Conservation (phyloP, 2,113 vertebrate species). For the Ardeotis arabs region DNA sequence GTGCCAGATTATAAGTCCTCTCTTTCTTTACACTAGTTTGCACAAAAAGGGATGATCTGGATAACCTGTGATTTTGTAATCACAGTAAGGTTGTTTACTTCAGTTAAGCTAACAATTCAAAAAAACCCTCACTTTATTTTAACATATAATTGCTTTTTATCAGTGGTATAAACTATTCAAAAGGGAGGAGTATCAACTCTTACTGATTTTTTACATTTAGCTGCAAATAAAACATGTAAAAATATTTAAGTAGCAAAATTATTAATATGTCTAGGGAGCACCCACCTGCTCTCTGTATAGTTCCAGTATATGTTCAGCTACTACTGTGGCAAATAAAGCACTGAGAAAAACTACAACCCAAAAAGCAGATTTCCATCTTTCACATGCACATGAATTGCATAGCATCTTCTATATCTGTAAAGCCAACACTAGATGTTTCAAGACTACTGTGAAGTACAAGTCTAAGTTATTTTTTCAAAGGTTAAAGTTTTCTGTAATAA, state of each 20-base stretch:
- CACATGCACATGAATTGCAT: background rate
- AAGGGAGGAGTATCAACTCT: background rate
- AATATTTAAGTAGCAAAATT: background rate
- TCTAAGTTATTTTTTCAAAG: background rate
- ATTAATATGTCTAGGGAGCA: background rate
- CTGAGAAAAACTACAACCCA: background rate
- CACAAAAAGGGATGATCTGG: background rate
- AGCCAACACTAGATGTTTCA: background rate
- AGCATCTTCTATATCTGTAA: background rate
- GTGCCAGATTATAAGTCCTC: conserved; percentile 24
- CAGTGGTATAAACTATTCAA: background rate
- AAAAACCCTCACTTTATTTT: background rate
- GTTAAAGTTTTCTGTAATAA: background rate
- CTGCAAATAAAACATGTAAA: background rate
- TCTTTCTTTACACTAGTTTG: background rate
- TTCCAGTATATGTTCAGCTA: background rate
- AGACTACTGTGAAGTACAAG: background rate
- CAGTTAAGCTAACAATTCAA: background rate
- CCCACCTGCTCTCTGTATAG: background rate
- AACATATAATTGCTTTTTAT: background rate
- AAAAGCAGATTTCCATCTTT: background rate
- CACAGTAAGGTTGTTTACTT: background rate
- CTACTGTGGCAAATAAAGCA: background rate
- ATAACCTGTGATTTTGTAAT: background rate
- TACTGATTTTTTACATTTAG: background rate